A percentile compares a stretch with the other conserved stretches of the same genome.
Conservation (phyloP, 2,113 vertebrate genomes). For the Pelvicachromis taeniatus region DNA sequence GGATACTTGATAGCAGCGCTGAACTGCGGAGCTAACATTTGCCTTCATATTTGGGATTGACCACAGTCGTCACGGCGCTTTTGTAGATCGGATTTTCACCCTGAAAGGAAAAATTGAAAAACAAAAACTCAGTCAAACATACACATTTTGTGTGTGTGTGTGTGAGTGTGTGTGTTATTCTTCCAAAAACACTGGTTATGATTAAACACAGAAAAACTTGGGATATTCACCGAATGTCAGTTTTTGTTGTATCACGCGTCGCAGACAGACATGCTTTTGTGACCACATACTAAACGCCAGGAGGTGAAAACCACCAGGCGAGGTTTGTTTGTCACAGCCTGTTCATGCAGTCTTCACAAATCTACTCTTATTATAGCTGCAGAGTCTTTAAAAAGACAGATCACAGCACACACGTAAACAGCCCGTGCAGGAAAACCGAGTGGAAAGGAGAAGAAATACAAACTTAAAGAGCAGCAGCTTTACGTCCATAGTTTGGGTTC, state of each 20-base stretch:
- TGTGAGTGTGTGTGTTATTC: neutral
- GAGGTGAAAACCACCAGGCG: neutral
- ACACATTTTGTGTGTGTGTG: neutral
- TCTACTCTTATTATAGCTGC: neutral
- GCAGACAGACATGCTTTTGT: constrained; percentile 47
- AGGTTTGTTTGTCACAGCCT: neutral
- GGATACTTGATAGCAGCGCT: constrained; percentile 73
- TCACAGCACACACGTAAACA: constrained; percentile 14
- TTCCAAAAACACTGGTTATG: neutral
- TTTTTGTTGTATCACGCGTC: neutral
- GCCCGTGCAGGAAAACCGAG: constrained; percentile 50
- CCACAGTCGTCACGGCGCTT: constrained; percentile 97
- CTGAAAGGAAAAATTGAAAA: constrained; percentile 56
- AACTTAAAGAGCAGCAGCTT: constrained; percentile 91
- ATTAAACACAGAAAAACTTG: neutral
- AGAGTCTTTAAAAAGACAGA: neutral
- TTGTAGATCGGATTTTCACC: constrained; percentile 99
- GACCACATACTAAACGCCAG: neutral
- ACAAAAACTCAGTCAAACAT: neutral
- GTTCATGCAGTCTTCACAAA: constrained; percentile 45
- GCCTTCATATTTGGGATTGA: constrained; percentile 99
- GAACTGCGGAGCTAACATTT: constrained; percentile 77
- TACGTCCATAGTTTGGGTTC: constrained; percentile 97
- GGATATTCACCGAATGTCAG: neutral
- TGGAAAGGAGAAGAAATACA: constrained; percentile 79